phyloP scores from a whole-genome alignment of 1,140 invertebrate genomes.

The Globodera rostochiensis region DNA sequence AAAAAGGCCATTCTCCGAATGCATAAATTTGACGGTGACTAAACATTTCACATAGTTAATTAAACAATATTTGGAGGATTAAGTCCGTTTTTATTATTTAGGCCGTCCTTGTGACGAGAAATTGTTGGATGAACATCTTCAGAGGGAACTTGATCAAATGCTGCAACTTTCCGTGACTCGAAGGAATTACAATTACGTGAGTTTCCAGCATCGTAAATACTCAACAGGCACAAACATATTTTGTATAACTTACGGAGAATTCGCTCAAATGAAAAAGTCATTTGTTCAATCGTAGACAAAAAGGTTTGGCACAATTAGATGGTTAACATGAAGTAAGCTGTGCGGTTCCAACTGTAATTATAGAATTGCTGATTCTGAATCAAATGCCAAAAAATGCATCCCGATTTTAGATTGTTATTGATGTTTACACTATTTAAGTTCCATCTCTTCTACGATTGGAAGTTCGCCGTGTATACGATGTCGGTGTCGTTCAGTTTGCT shows the following conservation, averaged over 20 bases:
- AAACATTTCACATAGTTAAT: background rate
- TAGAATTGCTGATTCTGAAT: background rate
- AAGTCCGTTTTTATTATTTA: conserved; percentile 15
- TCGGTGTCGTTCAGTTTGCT: conserved; percentile 53
- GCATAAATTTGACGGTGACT: conserved; percentile 25
- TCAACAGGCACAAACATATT: background rate
- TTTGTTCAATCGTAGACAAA: no score
- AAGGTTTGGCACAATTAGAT: background rate
- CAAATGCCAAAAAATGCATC: background rate
- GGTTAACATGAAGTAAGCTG: background rate
- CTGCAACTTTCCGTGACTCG: conserved; percentile 41
- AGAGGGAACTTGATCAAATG: conserved; percentile 33
- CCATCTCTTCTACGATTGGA: conserved; percentile 51
- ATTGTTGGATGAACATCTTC: conserved; percentile 43
- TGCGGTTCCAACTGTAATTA: background rate
- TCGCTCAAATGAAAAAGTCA: no score
- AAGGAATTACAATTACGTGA: conserved; percentile 48
- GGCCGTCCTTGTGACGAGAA: conserved; percentile 45
- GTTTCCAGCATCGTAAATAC: background rate
- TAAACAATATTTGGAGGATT: background rate
- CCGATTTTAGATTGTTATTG: background rate
- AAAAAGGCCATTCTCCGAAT: conserved; percentile 41
- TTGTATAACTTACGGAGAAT: background rate
- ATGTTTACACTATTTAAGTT: conserved; percentile 13
- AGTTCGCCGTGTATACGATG: conserved; percentile 48